Base-by-base conservation (phyloP, 2,888 invertebrate species). In the Stenchaetothrips biformis region DNA sequence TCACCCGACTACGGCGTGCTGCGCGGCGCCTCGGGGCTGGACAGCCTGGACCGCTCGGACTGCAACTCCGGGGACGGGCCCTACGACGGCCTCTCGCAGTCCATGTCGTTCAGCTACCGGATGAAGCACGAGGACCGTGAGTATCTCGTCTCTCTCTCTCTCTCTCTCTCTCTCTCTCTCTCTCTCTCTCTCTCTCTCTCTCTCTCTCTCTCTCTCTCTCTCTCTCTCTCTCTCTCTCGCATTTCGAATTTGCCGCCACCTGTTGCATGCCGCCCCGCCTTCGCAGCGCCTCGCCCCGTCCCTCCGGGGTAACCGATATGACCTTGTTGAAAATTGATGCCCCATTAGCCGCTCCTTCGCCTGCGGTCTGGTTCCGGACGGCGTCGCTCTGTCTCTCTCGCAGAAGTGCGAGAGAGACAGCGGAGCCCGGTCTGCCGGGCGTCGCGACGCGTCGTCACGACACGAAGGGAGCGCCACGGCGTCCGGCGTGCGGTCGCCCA, bases 31-130 rank as follows among this genome's bases (percentile, higher is more conserved):
- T 87, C 87, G 4, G 89, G 91, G 86, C 92, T 94, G 91, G 95
- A 95, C 89, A 91, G 92, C 86, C 93, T 93, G 86, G 95, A 95
- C 88, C 91, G 94, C 87, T 95, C 95, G 84, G 95, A 96, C 89
- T 95, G 95, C 90, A 95, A 95, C 90, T 94, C 95, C 85, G 95
- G 93, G 83, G 96, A 96, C 88, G 93, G 95, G 89, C 92, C 92
- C 86, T 96, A 95, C 90, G 96, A 96, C 88, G 95, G 95, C 88
- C 92, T 95, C 89, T 94, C 95, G 90, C 95, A 95, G 92, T 95
- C 95, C 91, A 95, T 96, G 95, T 96, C 96, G 94, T 96, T 96
- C 67, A 74, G 21, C 67, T 74, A 74, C 67, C 67, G 67, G 67
- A 74, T 74, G 67, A 74, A 74, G 67, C 67, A 74, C 67, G 67